phyloP scores from a whole-genome alignment of 2,888 invertebrate genomes.

The Philaethria dido region DNA sequence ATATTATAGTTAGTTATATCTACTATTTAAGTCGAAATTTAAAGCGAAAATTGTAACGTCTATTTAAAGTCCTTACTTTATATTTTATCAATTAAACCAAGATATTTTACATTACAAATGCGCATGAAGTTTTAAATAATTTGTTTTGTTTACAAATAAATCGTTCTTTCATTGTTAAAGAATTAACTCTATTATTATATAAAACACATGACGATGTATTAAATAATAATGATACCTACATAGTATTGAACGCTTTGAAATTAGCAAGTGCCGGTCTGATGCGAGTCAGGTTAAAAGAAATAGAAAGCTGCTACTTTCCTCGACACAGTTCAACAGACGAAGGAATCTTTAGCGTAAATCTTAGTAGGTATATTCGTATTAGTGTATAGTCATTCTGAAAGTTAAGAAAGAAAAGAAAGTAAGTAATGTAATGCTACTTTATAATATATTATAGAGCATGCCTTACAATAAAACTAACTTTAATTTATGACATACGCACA shows the following conservation, averaged over 20 bases:
- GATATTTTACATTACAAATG: background rate
- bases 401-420: conserved; percentile 6
- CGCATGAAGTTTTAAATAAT: background rate
- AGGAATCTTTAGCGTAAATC: conserved; percentile 16
- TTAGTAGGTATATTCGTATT: background rate
- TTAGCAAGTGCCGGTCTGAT: conserved; percentile 15
- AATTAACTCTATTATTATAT: background rate
- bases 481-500: too few relatives aligned
- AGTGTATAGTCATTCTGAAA: background rate
- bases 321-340: conserved; percentile 33
- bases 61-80: too few relatives aligned
- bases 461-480: too few relatives aligned
- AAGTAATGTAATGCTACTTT: background rate
- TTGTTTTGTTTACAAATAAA: background rate
- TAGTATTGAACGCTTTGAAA: background rate
- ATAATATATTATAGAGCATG: background rate
- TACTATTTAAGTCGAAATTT: too few relatives aligned
- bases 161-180: background rate
- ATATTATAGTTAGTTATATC: background rate
- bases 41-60: too few relatives aligned
- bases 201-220: background rate
- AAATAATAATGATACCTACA: background rate
- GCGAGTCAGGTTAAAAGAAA: conserved; percentile 24
- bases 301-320: conserved; percentile 33
- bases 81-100: too few relatives aligned